phyloP scores from a whole-genome alignment of 2,113 vertebrate species.

The Chaenocephalus aceratus region DNA sequence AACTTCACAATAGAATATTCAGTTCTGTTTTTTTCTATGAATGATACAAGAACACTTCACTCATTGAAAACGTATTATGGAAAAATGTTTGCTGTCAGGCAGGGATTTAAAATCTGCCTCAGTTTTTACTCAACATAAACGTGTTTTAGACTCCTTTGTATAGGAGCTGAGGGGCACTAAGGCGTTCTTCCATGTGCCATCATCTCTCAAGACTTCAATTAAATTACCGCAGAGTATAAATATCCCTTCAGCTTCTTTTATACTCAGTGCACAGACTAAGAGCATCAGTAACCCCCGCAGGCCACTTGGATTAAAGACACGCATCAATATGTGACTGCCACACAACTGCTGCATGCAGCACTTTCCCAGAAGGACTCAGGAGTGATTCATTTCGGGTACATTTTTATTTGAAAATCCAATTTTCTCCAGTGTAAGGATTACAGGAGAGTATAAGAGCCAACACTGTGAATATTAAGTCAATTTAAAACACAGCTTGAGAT shows the following conservation, averaged over 20 bases:
- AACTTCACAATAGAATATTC: not conserved
- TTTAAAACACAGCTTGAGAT: not conserved
- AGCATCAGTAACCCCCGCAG: conserved; percentile 33
- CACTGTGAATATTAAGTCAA: not conserved
- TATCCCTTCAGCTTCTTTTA: conserved; percentile 28
- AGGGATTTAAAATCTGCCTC: not conserved
- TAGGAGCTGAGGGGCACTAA: not conserved
- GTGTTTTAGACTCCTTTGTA: conserved; percentile 7
- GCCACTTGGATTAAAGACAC: conserved; percentile 22
- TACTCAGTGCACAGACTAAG: conserved; percentile 30
- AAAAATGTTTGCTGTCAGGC: not conserved
- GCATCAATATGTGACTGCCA: conserved; percentile 27
- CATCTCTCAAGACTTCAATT: conserved; percentile 38
- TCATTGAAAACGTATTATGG: not conserved
- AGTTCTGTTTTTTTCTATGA: not conserved
- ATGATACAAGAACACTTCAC: not conserved
- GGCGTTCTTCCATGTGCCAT: conserved; percentile 29
- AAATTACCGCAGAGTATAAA: conserved; percentile 55
- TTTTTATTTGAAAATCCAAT: not conserved
- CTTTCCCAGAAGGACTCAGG: not conserved
- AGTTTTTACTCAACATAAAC: not conserved
- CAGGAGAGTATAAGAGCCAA: not conserved
- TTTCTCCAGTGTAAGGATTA: not conserved
- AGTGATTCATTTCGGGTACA: not conserved
- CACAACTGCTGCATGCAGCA: conserved; percentile 19